These are phyloP conservation scores for Armadillidium nasatum DNA, from an alignment of 1,140 invertebrate genomes.

Conservation along the genomic window DNA sequence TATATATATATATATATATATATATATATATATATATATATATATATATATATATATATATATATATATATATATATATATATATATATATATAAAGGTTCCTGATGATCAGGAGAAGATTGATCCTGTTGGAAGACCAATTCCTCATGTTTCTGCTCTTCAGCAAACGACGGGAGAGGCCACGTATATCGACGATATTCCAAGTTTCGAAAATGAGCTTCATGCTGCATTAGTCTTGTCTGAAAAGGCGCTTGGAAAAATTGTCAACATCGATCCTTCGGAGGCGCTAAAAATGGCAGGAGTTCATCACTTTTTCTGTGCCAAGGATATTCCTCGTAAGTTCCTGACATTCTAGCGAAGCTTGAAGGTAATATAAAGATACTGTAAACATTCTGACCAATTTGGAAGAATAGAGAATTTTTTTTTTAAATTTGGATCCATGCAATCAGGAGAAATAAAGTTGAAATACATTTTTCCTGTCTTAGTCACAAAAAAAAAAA, in stretches of 20 bases:
- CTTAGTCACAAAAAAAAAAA: too few relatives aligned
- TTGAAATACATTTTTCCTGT: too few relatives aligned
- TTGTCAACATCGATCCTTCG: slow-evolving; percentile 65
- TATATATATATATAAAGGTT: slow-evolving; percentile 54
- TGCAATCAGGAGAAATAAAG: too few relatives aligned
- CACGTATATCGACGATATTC: slow-evolving; percentile 27
- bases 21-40: too few relatives aligned
- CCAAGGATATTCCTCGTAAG: slow-evolving; percentile 57
- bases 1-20: too few relatives aligned
- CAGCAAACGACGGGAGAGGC: slow-evolving; percentile 25
- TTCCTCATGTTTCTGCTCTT: slow-evolving; percentile 48
- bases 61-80: too few relatives aligned
- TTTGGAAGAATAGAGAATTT: too few relatives aligned
- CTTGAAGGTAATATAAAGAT: too few relatives aligned
- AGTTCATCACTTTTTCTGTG: slow-evolving; percentile 67
- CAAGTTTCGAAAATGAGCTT: slow-evolving; percentile 20
- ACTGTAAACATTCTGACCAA: too few relatives aligned
- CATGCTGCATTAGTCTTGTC: slow-evolving; percentile 24
- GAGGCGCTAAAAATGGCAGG: slow-evolving; percentile 63
- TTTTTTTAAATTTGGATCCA: too few relatives aligned
- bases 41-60: too few relatives aligned
- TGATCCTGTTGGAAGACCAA: slow-evolving; percentile 74
- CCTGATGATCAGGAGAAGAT: slow-evolving; percentile 56
- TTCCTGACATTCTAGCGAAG: too few relatives aligned
- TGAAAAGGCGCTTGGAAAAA: slow-evolving; percentile 60